These are phyloP conservation scores for Sinopyrophorus schimmeli DNA, from an alignment of 2,888 invertebrate genomes.

Conservation along the genomic window DNA sequence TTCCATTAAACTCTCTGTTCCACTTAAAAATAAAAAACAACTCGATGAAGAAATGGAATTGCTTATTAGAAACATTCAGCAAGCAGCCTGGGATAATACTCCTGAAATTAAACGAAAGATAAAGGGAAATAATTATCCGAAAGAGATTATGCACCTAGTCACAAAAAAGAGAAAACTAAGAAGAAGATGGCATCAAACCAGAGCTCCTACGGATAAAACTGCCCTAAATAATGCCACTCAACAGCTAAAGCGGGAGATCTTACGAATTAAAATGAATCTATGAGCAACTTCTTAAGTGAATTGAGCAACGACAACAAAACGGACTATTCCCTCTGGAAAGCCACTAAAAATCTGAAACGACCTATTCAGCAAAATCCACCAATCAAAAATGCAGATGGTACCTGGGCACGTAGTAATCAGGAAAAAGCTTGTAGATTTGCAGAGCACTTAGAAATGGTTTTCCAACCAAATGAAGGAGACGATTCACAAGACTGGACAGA, in stretches of 20 bases:
- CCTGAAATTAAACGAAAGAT: slow-evolving; percentile 12
- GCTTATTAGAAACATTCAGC: slow-evolving; percentile 13
- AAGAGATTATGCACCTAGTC: slow-evolving; percentile 11
- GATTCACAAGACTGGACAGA: too few relatives aligned
- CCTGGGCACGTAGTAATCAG: too few relatives aligned
- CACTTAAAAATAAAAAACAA: slow-evolving; percentile 3
- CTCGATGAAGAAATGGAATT: slow-evolving; percentile 6
- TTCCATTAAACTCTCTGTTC: slow-evolving; percentile 5
- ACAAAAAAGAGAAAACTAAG: slow-evolving; percentile 14
- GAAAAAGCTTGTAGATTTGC: too few relatives aligned
- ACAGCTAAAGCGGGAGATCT: slow-evolving; percentile 4
- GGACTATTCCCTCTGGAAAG: too few relatives aligned
- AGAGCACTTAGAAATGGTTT: too few relatives aligned
- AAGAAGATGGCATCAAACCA: slow-evolving; percentile 17
- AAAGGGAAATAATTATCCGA: slow-evolving; percentile 17
- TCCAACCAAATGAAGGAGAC: too few relatives aligned
- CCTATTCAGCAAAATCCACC: too few relatives aligned
- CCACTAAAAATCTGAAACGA: too few relatives aligned
- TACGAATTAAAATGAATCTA: slow-evolving; percentile 14
- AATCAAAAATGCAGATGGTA: too few relatives aligned
- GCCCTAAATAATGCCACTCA: slow-evolving; percentile 11
- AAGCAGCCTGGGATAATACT: slow-evolving; percentile 15
- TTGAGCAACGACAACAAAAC: too few relatives aligned
- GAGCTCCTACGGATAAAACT: slow-evolving; percentile 10
- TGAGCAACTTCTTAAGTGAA: too few relatives aligned